Percentiles rank a stretch among this genome's conserved stretches.
These are phyloP conservation scores for Dorcus hopei DNA, from an alignment of 2,888 invertebrate species.

Conservation along the genomic window DNA sequence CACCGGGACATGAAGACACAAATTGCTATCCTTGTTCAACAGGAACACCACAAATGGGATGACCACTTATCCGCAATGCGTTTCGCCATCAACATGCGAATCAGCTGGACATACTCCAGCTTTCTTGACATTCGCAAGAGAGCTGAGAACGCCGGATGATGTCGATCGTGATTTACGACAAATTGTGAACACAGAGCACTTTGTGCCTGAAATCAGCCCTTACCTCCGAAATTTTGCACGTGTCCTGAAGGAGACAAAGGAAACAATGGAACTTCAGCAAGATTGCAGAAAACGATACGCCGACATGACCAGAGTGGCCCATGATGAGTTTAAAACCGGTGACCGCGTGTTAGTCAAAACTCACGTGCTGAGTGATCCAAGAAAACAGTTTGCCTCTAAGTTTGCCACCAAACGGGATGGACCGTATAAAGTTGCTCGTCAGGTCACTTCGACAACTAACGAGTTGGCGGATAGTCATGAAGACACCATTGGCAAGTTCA, in stretches of 20 bases:
- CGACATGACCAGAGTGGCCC: not conserved
- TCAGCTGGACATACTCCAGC: constrained; percentile 37
- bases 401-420: too few species aligned
- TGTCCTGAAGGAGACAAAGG: not conserved
- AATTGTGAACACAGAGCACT: constrained; percentile 34
- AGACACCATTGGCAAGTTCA: too few species aligned
- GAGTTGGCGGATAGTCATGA: too few species aligned
- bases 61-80: constrained; percentile 36
- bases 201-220: constrained; percentile 28
- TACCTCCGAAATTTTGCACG: not conserved
- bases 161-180: constrained; percentile 29
- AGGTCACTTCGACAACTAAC: too few species aligned
- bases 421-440: too few species aligned
- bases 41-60: constrained; percentile 34
- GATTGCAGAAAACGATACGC: constrained; percentile 4
- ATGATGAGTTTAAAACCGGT: too few species aligned
- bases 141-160: constrained; percentile 38
- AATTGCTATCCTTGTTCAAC: constrained; percentile 32
- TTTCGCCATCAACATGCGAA: constrained; percentile 42
- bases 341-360: too few species aligned
- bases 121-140: constrained; percentile 37
- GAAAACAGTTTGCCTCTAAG: too few species aligned
- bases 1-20: constrained; percentile 38
- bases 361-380: too few species aligned
- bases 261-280: constrained; percentile 1